Evolutionary conservation across 2,888 invertebrate species (phyloP).

Genomic region (Carabus problematicus): DNA sequence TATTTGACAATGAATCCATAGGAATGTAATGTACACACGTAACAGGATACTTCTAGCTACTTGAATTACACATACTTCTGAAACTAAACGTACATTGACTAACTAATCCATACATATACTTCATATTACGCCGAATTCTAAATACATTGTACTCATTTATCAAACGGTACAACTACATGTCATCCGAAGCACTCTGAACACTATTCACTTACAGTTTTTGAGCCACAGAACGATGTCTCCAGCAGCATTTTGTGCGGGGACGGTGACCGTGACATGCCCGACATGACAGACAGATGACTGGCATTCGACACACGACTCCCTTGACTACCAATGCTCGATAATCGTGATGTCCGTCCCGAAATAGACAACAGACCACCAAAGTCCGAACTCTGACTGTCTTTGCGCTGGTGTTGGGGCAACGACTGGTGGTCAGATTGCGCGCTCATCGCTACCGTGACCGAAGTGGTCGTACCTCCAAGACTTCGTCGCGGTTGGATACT

Average conservation of each 20-base stretch:
- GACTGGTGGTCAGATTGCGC: slow-evolving; percentile 48
- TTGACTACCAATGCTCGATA: slow-evolving; percentile 84
- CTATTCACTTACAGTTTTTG: slow-evolving; percentile 64
- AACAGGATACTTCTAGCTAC: no score
- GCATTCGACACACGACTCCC: slow-evolving; percentile 65
- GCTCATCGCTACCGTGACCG: slow-evolving; percentile 41
- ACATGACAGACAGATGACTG: slow-evolving; percentile 65
- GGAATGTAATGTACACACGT: no score
- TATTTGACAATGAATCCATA: no score
- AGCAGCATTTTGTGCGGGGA: slow-evolving; percentile 91
- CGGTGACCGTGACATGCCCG: slow-evolving; percentile 73
- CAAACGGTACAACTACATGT: neutral
- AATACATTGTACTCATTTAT: no score
- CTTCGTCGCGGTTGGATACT: slow-evolving; percentile 53
- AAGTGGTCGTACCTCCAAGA: slow-evolving; percentile 48
- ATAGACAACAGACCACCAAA: slow-evolving; percentile 75
- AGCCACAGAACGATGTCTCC: slow-evolving; percentile 91
- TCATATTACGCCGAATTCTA: neutral
- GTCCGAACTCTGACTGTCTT: slow-evolving; percentile 79
- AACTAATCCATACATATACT: no score
- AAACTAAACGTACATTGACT: no score
- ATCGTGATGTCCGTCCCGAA: slow-evolving; percentile 80
- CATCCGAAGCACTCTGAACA: neutral
- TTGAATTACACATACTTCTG: no score
- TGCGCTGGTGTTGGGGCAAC: slow-evolving; percentile 59